These are phyloP conservation scores for Lordiphosa stackelbergi DNA, from an alignment of 1,140 invertebrate species.

Conservation along the genomic window DNA sequence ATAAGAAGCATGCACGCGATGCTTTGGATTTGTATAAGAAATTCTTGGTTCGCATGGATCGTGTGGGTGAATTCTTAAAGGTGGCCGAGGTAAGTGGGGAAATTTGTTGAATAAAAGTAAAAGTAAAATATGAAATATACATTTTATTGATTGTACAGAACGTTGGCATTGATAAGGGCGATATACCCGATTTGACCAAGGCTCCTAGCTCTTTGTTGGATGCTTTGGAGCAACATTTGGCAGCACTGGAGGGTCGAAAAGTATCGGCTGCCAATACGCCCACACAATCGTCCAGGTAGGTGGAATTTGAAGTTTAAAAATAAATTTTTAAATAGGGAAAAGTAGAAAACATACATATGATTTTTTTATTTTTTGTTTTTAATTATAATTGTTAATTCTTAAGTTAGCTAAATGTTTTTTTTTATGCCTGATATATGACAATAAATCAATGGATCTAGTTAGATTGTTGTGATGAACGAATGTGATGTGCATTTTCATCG, in stretches of 20 bases:
- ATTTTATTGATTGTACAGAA: slow-evolving; percentile 80
- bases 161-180: slow-evolving; percentile 98
- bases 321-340: not conserved
- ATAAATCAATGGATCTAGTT: no score
- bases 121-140: not conserved
- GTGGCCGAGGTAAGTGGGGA: slow-evolving; percentile 87
- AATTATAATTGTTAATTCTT: no score
- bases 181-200: slow-evolving; percentile 99
- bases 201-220: slow-evolving; percentile 98
- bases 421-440: no score
- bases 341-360: not conserved
- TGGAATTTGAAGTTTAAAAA: not conserved
- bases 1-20: slow-evolving; percentile 98
- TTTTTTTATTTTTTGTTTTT: not conserved
- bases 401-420: no score
- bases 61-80: slow-evolving; percentile 98
- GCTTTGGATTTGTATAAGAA: slow-evolving; percentile 99
- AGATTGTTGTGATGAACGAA: no score
- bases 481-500: no score
- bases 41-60: slow-evolving; percentile 98
- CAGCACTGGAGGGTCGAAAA: slow-evolving; percentile 94
- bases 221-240: slow-evolving; percentile 97
- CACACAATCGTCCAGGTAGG: slow-evolving; percentile 88
- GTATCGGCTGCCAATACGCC: slow-evolving; percentile 89
- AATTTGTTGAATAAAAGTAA: not conserved